Evolutionary conservation across 2,797 vertebrate species (phyloP).

Genomic region (Sarcoramphus papa): DNA sequence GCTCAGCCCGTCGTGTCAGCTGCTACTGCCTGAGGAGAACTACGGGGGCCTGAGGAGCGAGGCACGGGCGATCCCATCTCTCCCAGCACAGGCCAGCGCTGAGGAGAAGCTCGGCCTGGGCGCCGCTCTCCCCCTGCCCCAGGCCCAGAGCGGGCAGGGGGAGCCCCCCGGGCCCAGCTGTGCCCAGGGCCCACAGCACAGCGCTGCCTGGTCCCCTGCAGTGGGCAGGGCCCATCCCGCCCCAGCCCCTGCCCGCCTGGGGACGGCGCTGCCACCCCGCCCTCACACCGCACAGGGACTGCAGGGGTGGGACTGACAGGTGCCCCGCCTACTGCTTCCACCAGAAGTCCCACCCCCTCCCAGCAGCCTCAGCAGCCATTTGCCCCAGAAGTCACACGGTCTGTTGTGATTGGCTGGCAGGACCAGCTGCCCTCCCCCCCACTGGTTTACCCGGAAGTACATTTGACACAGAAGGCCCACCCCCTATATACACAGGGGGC

Average conservation of each 20-base stretch:
- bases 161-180: no score
- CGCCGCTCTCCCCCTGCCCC: accelerated
- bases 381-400: accelerated
- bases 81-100: background rate
- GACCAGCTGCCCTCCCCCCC: accelerated
- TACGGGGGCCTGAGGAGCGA: accelerated
- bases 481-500: accelerated
- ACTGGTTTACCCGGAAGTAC: accelerated
- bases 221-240: background rate
- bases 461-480: accelerated
- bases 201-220: background rate
- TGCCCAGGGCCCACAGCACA: no score
- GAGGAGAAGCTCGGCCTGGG: no score
- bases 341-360: background rate
- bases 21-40: accelerated
- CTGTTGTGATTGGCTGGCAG: background rate
- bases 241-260: background rate
- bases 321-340: accelerated
- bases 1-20: accelerated
- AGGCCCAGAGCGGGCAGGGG: background rate
- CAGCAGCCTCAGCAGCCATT: background rate
- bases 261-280: background rate
- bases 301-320: accelerated
- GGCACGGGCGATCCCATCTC: accelerated
- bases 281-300: background rate